Evolutionary conservation across 2,888 invertebrate genomes (phyloP).

Genomic region (Zelleria hepariella): DNA sequence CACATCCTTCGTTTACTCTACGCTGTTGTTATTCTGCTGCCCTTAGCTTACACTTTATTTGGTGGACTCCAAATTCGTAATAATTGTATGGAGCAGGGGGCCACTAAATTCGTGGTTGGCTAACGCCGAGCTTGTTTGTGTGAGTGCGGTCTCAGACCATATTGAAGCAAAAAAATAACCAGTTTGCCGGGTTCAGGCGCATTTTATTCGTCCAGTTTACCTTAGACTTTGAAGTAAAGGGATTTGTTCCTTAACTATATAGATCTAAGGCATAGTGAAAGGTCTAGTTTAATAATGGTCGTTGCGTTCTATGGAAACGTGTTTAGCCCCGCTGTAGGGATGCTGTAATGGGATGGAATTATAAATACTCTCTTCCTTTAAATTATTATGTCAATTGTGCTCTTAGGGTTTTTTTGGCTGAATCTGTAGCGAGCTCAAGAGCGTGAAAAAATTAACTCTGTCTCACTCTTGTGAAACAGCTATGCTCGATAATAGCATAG

Average conservation of each 20-base stretch:
- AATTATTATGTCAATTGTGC: not conserved
- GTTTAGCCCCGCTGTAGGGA: not conserved
- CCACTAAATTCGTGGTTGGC: not conserved
- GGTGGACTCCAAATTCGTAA: not conserved
- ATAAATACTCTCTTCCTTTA: not conserved
- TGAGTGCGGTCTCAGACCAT: constrained; percentile 20
- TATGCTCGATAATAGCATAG: too few relatives aligned
- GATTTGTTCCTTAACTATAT: not conserved
- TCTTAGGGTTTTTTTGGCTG: not conserved
- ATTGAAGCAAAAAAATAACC: constrained; percentile 46
- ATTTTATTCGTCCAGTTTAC: not conserved
- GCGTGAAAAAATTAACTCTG: not conserved
- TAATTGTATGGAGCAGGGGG: not conserved
- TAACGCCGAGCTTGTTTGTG: constrained; percentile 18
- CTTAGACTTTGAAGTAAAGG: not conserved
- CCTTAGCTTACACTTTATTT: not conserved
- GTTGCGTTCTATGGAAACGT: not conserved
- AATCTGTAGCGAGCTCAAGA: not conserved
- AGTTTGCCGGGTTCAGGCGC: constrained; percentile 38
- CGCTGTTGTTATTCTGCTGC: not conserved
- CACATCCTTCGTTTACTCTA: not conserved
- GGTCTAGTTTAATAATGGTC: not conserved
- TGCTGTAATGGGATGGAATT: not conserved
- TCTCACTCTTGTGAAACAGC: too few relatives aligned
- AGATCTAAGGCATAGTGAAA: not conserved